A percentile compares a stretch with the other conserved stretches of the same genome.
phyloP scores from a whole-genome alignment of 1,140 invertebrate species.

The Bombus turneri region DNA sequence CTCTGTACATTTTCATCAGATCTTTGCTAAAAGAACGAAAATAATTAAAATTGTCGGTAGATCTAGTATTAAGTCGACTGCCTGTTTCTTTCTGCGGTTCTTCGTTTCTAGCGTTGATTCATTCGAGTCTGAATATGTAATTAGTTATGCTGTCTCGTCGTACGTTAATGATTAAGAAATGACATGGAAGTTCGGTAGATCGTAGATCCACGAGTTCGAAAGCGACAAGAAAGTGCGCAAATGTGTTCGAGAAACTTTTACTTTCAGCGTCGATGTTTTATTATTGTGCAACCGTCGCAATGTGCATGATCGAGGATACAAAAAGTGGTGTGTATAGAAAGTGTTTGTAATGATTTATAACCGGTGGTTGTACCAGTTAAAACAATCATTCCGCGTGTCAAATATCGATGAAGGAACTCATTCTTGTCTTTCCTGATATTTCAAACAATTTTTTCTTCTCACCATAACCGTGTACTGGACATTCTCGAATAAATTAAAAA shows the following conservation, averaged over 20 bases:
- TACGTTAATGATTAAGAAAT: neutral
- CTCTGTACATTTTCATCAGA: neutral
- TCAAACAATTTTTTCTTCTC: neutral
- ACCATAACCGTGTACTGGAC: neutral
- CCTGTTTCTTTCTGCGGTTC: neutral
- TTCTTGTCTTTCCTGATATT: neutral
- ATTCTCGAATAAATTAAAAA: neutral
- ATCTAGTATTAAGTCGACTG: neutral
- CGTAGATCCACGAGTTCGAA: neutral
- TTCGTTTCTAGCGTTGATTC: neutral
- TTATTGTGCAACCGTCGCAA: constrained; percentile 36
- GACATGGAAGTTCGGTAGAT: neutral
- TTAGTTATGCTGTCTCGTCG: neutral
- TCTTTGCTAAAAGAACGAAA: neutral
- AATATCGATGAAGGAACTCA: neutral
- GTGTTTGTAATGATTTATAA: constrained; percentile 23
- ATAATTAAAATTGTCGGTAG: neutral
- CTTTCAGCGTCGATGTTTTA: constrained; percentile 18
- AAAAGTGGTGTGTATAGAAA: constrained; percentile 8
- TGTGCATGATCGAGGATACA: neutral
- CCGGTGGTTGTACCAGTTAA: neutral
- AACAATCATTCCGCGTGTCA: neutral
- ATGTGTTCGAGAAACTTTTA: constrained; percentile 19
- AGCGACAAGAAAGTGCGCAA: constrained; percentile 11
- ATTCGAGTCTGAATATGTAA: neutral